Evolutionary conservation across 2,113 vertebrate species (phyloP).

Genomic region (Chionis minor): DNA sequence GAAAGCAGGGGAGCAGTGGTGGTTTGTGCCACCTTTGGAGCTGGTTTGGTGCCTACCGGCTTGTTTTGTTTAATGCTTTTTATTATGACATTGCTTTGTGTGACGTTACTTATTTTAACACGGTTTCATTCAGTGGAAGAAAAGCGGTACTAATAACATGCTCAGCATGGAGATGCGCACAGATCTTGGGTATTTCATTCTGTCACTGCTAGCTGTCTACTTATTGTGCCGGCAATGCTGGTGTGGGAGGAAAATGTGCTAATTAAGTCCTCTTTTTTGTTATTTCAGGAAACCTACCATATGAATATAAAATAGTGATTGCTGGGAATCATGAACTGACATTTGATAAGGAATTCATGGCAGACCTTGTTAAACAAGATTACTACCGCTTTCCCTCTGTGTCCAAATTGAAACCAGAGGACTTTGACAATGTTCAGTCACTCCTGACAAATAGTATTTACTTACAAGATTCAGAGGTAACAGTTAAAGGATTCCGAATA

Average conservation of each 20-base stretch:
- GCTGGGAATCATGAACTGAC: conserved; percentile 99
- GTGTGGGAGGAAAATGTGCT: conserved; percentile 68
- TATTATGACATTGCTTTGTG: background rate
- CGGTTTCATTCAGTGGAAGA: background rate
- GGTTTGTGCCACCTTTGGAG: background rate
- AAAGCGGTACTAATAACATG: background rate
- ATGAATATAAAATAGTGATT: conserved; percentile 99
- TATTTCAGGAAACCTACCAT: conserved; percentile 91
- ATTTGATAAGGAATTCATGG: conserved; percentile 99
- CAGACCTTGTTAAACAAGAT: conserved; percentile 99
- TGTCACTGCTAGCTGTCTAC: conserved; percentile 43
- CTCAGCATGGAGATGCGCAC: background rate
- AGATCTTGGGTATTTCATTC: background rate
- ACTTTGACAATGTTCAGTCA: conserved; percentile 99
- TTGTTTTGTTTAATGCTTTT: background rate
- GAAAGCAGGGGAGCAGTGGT: background rate
- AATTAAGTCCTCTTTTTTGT: conserved; percentile 73
- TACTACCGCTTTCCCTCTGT: conserved; percentile 99
- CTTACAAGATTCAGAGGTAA: conserved; percentile 98
- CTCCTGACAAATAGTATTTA: conserved; percentile 99
- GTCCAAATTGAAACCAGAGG: conserved; percentile 99
- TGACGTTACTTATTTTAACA: background rate
- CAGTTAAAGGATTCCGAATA: conserved; percentile 98
- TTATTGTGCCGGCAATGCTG: conserved; percentile 10
- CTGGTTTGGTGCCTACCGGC: background rate